Conservation (phyloP, 2,888 invertebrate genomes). For the Steinernema hermaphroditum region DNA sequence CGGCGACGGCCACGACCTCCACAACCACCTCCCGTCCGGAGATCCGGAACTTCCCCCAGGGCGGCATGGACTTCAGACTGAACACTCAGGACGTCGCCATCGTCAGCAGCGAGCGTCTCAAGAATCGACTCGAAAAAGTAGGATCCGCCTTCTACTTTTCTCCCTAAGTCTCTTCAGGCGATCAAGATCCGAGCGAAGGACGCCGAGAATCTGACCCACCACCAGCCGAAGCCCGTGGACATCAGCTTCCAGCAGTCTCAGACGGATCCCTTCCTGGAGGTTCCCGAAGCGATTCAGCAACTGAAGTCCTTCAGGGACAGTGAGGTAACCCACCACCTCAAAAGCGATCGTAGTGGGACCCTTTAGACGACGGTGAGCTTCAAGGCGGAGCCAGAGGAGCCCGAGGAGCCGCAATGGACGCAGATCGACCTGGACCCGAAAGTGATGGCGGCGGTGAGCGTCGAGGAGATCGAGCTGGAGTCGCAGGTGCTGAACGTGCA, state of each 20-base stretch:
- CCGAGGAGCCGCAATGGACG: not conserved
- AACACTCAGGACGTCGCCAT: constrained; percentile 21
- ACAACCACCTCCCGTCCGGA: not conserved
- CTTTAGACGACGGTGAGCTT: not conserved
- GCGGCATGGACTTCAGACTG: constrained; percentile 10
- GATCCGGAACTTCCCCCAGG: not conserved
- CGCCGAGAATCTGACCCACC: not conserved
- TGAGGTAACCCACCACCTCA: not conserved
- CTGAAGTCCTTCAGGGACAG: not conserved
- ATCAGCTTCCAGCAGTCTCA: not conserved
- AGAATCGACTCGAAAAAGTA: not conserved
- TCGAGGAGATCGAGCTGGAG: constrained; percentile 13
- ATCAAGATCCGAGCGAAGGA: not conserved
- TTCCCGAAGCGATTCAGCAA: not conserved
- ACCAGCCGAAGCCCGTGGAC: not conserved
- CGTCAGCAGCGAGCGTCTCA: not conserved
- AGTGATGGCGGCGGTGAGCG: constrained; percentile 1
- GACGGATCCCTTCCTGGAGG: not conserved
- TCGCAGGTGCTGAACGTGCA: constrained; percentile 28
- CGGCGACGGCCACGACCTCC: not conserved
- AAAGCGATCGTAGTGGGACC: too few species aligned
- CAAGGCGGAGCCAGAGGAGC: not conserved
- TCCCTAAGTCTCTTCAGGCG: not conserved
- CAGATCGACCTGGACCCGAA: constrained; percentile 26
- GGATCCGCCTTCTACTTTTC: too few species aligned